A percentile compares a stretch with the other conserved stretches of the same genome.
Conservation (phyloP, 2,113 vertebrate species). For the Poicephalus gulielmi region DNA sequence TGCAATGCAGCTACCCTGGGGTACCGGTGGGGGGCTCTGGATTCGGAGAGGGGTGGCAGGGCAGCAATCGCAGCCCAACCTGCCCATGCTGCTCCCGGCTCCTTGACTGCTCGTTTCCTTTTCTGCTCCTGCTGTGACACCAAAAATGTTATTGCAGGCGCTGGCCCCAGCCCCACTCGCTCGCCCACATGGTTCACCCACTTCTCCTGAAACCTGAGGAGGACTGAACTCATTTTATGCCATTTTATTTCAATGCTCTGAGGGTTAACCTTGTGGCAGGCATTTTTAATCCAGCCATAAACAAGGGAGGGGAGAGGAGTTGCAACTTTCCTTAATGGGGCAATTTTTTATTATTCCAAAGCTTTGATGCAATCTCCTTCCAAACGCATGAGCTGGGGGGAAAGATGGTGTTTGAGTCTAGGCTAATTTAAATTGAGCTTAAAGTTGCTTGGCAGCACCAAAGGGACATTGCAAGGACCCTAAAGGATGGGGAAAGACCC, state of each 20-base stretch:
- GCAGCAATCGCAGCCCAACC: neutral
- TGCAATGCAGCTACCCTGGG: accelerated
- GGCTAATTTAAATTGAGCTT: neutral
- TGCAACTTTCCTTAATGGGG: neutral
- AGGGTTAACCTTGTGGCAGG: constrained; percentile 1
- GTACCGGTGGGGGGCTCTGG: neutral
- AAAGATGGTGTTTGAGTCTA: neutral
- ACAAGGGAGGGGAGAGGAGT: neutral
- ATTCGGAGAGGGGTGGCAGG: accelerated
- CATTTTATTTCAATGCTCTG: constrained; percentile 38
- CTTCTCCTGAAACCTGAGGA: constrained; percentile 60
- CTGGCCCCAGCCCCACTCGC: neutral
- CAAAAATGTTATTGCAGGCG: constrained; percentile 66
- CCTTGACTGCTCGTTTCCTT: constrained; percentile 40
- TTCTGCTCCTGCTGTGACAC: neutral
- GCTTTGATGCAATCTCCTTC: neutral
- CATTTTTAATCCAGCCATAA: neutral
- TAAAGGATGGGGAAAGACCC: neutral
- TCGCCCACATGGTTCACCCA: neutral
- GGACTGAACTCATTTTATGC: constrained; percentile 33
- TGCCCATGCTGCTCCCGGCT: neutral
- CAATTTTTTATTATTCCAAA: neutral
- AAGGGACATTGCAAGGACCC: neutral
- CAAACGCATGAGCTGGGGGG: neutral
- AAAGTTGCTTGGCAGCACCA: neutral